Evolutionary conservation across 2,888 invertebrate genomes (phyloP), one percentile per base, ranked within the genome.

Genomic region (Tipula vernalis): DNA sequence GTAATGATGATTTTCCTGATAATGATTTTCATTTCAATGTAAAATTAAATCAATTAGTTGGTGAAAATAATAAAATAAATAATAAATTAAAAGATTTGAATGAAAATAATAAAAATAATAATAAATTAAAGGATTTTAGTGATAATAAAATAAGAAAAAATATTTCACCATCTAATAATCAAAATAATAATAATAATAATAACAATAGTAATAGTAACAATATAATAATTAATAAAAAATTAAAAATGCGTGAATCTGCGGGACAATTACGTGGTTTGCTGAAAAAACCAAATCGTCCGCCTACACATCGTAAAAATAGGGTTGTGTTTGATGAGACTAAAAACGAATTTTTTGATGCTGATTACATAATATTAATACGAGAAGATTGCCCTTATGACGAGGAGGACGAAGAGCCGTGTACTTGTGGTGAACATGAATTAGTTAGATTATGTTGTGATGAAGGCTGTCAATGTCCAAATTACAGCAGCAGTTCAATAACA

Each of bases 311-410:
- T 89, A 96, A 95, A 90, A 94, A 97, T 91, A 94, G 96, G 87
- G 97, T 97, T 36, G 95, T 96, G 86, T 97, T 97, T 90, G 96
- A 97, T 90, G 97, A 97, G 92, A 96, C 95, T 89, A 94, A 96
- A 87, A 97, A 97, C 92, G 96, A 97, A 91, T 97, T 97, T 92
- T 97, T 97, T 91, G 97, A 97, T 89, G 97, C 97, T 86, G 97
- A 97, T 92, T 97, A 97, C 90, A 97, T 97, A 90, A 97, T 97
- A 89, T 93, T 97, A 88, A 97, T 97, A 88, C 95, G 97, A 87
- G 97, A 97, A 90, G 97, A 97, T 91, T 96, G 96, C 90, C 95
- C 95, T 89, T 96, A 95, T 90, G 96, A 96, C 87, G 96, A 96
- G 89, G 96, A 96, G 90, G 94, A 94, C 88, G 93, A 94, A 89